These are phyloP conservation scores for Hylaeus anthracinus DNA, from an alignment of 1,140 invertebrate species.

Conservation along the genomic window DNA sequence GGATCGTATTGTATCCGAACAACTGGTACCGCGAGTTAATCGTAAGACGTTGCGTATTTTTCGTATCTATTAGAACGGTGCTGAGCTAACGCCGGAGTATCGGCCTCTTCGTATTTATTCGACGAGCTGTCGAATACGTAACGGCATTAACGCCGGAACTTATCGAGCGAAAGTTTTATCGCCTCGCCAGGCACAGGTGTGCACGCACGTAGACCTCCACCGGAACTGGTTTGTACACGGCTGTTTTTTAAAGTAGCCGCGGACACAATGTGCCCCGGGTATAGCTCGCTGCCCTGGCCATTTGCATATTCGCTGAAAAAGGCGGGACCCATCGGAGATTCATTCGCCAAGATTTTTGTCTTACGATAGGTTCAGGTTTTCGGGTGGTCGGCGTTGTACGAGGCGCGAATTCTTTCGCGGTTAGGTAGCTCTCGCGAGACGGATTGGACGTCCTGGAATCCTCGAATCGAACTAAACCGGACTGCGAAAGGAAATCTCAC, in stretches of 20 bases:
- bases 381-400: too few species aligned
- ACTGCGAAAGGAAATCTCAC: too few species aligned
- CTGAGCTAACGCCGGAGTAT: neutral
- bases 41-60: too few species aligned
- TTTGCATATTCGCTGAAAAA: conserved; percentile 28
- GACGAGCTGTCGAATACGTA: conserved; percentile 53
- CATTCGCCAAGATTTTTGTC: conserved; percentile 3
- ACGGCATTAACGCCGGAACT: conserved; percentile 61
- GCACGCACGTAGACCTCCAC: conserved; percentile 33
- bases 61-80: too few species aligned
- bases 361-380: neutral
- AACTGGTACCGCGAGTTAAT: too few species aligned
- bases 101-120: conserved; percentile 43
- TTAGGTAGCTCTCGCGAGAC: too few species aligned
- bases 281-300: neutral
- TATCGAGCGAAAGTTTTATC: conserved; percentile 64
- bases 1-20: too few species aligned
- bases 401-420: too few species aligned
- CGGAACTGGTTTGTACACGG: conserved; percentile 41
- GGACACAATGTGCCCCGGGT: conserved; percentile 11
- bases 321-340: neutral
- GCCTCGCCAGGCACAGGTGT: conserved; percentile 51
- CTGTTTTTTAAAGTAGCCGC: conserved; percentile 36
- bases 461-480: too few species aligned
- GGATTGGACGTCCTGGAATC: too few species aligned